phyloP scores from a whole-genome alignment of 2,113 vertebrate genomes.

The Leptobrachium leishanense region DNA sequence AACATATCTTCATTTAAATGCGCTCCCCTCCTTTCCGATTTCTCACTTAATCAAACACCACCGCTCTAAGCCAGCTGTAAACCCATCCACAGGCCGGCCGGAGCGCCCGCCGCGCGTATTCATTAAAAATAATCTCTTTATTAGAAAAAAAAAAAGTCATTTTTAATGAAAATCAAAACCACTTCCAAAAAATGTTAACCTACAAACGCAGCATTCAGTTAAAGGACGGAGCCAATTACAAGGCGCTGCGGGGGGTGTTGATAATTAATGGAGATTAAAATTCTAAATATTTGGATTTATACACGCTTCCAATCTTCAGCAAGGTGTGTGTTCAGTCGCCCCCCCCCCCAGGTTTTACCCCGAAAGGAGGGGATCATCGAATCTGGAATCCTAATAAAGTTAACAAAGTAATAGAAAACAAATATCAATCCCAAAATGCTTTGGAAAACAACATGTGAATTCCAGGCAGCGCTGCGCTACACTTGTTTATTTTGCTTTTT shows the following conservation, averaged over 20 bases:
- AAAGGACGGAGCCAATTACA: slow-evolving; percentile 54
- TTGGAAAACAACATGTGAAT: no score
- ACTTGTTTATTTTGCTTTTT: no score
- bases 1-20: no score
- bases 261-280: slow-evolving; percentile 52
- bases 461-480: no score
- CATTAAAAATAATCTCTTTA: slow-evolving; percentile 44
- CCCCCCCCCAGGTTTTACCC: background rate
- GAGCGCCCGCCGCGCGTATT: background rate
- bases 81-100: background rate
- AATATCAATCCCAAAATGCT: no score
- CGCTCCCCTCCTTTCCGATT: no score
- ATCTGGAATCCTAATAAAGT: background rate
- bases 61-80: background rate
- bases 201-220: slow-evolving; percentile 11
- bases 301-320: slow-evolving; percentile 42
- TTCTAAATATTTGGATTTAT: background rate
- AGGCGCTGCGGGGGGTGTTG: slow-evolving; percentile 51
- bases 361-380: slow-evolving; percentile 18
- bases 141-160: background rate
- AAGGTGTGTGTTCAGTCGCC: background rate
- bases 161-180: background rate
- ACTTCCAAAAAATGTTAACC: slow-evolving; percentile 26
- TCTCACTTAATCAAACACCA: no score
- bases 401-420: no score